A percentile compares a stretch with the other conserved stretches of the same genome.
Conservation (phyloP, 2,113 vertebrate species). For the Cheilinus undulatus region DNA sequence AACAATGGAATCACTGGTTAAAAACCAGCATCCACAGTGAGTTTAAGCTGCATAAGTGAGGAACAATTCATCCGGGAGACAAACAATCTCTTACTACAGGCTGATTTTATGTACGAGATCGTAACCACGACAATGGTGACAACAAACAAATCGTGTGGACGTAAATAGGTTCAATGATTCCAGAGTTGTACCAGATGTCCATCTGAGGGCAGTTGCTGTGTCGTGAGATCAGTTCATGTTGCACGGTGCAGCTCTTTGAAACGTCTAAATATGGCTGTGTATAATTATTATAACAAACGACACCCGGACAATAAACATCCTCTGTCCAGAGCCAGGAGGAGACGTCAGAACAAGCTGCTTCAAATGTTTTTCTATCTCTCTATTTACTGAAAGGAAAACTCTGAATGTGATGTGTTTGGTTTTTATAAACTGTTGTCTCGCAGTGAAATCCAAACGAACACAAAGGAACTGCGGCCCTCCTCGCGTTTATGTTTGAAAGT, state of each 20-base stretch:
- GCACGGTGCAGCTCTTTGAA: constrained; percentile 28
- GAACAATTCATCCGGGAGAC: constrained; percentile 25
- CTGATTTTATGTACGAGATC: constrained; percentile 52
- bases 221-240: constrained; percentile 31
- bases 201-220: constrained; percentile 46
- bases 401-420: not conserved
- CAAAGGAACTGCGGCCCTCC: not conserved
- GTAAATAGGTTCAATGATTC: constrained; percentile 55
- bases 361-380: not conserved
- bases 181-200: constrained; percentile 65
- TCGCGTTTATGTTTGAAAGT: constrained; percentile 7
- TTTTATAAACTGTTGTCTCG: constrained; percentile 1
- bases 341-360: not conserved
- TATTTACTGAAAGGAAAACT: not conserved
- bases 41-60: not conserved
- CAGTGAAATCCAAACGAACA: not conserved
- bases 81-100: constrained; percentile 24
- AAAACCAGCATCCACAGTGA: constrained; percentile 9
- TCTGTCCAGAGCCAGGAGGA: not conserved
- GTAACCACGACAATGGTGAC: constrained; percentile 68
- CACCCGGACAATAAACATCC: constrained; percentile 9
- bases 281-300: constrained; percentile 43
- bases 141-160: constrained; percentile 65
- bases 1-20: not conserved
- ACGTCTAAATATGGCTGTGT: constrained; percentile 25